Conservation (phyloP, 2,797 vertebrate species). For the Hyperoplus lanceolatus region DNA sequence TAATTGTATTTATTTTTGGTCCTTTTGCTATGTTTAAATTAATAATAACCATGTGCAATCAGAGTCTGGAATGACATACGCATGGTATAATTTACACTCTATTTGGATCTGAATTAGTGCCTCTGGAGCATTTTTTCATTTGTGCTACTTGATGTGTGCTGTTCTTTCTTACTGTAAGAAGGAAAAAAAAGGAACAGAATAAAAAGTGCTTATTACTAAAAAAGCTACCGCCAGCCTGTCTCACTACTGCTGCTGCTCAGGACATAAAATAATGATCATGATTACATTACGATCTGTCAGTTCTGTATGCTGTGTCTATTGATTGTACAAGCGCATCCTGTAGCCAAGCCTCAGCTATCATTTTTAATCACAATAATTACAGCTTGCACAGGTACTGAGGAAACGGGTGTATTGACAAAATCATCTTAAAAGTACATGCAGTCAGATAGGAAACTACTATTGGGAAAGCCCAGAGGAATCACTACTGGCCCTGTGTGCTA, state of each 20-base stretch:
- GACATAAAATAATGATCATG: constrained; percentile 14
- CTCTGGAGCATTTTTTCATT: constrained; percentile 9
- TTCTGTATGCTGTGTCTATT: constrained; percentile 30
- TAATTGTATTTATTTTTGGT: neutral
- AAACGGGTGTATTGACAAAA: constrained; percentile 1
- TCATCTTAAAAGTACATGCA: neutral
- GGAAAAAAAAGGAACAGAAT: neutral
- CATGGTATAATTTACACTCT: constrained; percentile 1
- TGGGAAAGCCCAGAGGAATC: constrained; percentile 3
- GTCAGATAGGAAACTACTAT: neutral
- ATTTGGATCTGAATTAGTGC: constrained; percentile 4
- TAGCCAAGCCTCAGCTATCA: constrained; percentile 2
- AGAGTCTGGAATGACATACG: constrained; percentile 12
- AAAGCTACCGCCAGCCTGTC: neutral
- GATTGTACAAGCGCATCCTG: constrained; percentile 26
- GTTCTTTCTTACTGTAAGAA: neutral
- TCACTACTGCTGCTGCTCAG: constrained; percentile 2
- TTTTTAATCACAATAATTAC: constrained; percentile 34
- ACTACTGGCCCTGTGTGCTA: neutral
- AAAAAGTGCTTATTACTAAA: neutral
- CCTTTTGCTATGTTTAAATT: constrained; percentile 4
- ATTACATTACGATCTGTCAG: constrained; percentile 17
- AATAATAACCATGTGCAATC: neutral
- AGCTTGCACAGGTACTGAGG: constrained; percentile 15
- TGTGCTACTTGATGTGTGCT: constrained; percentile 22